Percentiles rank a stretch among this genome's conserved stretches.
These are phyloP conservation scores for Sparus aurata DNA, from an alignment of 2,797 vertebrate species.

Conservation along the genomic window DNA sequence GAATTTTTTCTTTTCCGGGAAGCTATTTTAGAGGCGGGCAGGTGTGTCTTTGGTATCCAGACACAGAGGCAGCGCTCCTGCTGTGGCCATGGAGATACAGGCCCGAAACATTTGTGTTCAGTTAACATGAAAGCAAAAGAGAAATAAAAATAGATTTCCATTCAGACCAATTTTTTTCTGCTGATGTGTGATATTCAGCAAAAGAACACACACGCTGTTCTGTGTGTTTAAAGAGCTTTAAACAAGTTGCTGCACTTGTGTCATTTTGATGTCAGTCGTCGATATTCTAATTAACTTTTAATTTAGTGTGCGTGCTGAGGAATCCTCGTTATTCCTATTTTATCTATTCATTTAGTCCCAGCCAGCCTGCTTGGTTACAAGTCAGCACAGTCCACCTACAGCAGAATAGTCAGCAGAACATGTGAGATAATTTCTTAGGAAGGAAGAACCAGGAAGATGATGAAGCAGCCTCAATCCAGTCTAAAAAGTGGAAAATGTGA, in stretches of 20 bases:
- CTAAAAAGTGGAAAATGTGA: slow-evolving; percentile 33
- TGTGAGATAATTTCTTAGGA: not conserved
- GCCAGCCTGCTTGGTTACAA: not conserved
- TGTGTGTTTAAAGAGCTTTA: not conserved
- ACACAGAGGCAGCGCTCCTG: slow-evolving; percentile 73
- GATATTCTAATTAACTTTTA: not conserved
- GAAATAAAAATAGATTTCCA: slow-evolving; percentile 57
- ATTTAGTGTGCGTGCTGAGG: not conserved
- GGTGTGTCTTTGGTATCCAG: slow-evolving; percentile 75
- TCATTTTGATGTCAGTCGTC: not conserved
- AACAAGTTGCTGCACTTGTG: not conserved
- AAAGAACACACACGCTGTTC: not conserved
- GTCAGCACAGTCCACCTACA: not conserved
- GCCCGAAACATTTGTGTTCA: slow-evolving; percentile 58
- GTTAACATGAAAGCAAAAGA: slow-evolving; percentile 70
- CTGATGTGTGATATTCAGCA: not conserved
- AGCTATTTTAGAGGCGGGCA: slow-evolving; percentile 72
- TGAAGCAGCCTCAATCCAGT: slow-evolving; percentile 21
- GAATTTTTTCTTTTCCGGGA: slow-evolving; percentile 47
- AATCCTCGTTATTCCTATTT: not conserved
- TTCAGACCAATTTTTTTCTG: slow-evolving; percentile 12
- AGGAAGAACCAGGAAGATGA: not conserved
- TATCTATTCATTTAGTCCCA: not conserved
- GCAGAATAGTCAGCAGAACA: not conserved
- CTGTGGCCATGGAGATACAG: slow-evolving; percentile 56